A percentile compares a stretch with the other conserved stretches of the same genome.
These are phyloP conservation scores for Sarcophaga subvicina DNA, from an alignment of 2,888 invertebrate genomes.

Conservation along the genomic window DNA sequence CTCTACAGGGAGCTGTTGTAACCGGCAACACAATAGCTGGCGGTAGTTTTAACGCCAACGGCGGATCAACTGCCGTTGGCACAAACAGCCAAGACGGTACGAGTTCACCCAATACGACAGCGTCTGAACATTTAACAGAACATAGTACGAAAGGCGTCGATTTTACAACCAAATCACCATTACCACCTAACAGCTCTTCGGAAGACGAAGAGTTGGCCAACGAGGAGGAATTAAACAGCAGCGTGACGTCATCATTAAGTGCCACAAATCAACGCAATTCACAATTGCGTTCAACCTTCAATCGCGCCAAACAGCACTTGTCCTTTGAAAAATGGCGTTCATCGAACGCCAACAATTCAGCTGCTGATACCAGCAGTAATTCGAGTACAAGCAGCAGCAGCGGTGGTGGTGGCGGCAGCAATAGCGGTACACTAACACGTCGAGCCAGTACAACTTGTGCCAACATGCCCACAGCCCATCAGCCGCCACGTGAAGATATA, in stretches of 20 bases:
- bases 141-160: constrained; percentile 76
- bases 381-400: constrained; percentile 59
- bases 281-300: constrained; percentile 90
- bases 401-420: constrained; percentile 70
- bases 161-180: constrained; percentile 81
- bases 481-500: constrained; percentile 76
- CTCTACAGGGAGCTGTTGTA: constrained; percentile 63
- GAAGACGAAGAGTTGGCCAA: constrained; percentile 85
- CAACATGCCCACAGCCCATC: constrained; percentile 74
- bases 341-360: constrained; percentile 80
- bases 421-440: constrained; percentile 74
- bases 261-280: constrained; percentile 85
- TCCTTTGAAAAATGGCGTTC: constrained; percentile 88
- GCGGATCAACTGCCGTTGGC: constrained; percentile 75
- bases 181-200: constrained; percentile 81
- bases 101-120: constrained; percentile 68
- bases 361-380: constrained; percentile 65
- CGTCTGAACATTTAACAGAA: constrained; percentile 77
- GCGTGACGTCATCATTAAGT: constrained; percentile 77
- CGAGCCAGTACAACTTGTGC: constrained; percentile 75
- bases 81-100: constrained; percentile 68
- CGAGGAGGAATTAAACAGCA: constrained; percentile 78
- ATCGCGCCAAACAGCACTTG: constrained; percentile 91
- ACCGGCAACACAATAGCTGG: constrained; percentile 78
- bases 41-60: constrained; percentile 80